Evolutionary conservation across 2,888 invertebrate genomes (phyloP), one percentile per base, ranked within the genome.

Genomic region (Arctia plantaginis): DNA sequence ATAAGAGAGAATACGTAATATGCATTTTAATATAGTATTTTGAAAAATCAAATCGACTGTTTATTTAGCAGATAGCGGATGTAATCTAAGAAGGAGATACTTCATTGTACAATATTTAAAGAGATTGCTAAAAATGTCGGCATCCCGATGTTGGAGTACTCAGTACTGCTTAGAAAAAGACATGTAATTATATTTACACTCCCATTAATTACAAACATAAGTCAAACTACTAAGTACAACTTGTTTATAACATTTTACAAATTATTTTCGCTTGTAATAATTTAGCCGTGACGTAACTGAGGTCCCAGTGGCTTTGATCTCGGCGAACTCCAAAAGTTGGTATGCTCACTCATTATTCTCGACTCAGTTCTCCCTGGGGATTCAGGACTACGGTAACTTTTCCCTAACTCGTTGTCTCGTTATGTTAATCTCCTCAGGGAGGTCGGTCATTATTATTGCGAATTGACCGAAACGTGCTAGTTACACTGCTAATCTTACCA

Each of bases 261-360:
- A 71, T 73, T 70, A 66, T 70, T 69, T 44, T 76, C 41, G 72
- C 64, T 74, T 69, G 72, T 79, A 77, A 74, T 80, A 80, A 80
- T 78, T 74, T 73, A 76, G 71, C 72, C 39, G 77, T 75, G 77
- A 81, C 78, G 79, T 79, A 75, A 77, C 77, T 75, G 66, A 74
- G 78, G 66, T 82, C 84, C 84, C 80, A 66, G 66, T 71, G 82
- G 83, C 82, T 79, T 76, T 82, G 85, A 87, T 88, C 86, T 86
- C 78, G 75, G 79, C 77, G 74, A 86, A 85, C 86, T 88, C 84
- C 77, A 73, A 85, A 89, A 90, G 87, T 90, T 88, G 78, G 87
- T 86, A 81, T 85, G 85, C 88, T 88, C 85, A 82, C 87, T 91
- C 89, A 91, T 91, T 91, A 91, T 90, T 89, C 88, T 89, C 87